Conservation (phyloP, 2,888 invertebrate species). For the Panopea generosa region DNA sequence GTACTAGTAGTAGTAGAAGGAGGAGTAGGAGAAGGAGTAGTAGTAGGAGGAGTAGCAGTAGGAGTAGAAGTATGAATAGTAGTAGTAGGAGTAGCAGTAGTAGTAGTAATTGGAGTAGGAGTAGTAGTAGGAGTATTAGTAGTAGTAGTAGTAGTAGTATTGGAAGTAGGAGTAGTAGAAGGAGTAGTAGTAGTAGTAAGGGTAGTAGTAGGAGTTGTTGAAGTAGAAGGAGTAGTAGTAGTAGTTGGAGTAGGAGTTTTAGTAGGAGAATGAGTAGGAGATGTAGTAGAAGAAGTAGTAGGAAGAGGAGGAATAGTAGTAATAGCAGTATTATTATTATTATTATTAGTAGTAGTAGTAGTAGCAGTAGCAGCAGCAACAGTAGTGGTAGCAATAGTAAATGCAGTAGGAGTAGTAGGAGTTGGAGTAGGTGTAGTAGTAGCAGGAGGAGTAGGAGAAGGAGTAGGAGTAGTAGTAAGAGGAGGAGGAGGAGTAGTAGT, state of each 20-base stretch:
- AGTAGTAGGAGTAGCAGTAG: not conserved
- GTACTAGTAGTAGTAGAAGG: conserved; percentile 6
- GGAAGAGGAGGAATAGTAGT: not conserved
- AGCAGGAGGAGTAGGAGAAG: not conserved
- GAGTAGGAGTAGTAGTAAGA: conserved; percentile 1
- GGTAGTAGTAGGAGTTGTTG: conserved; percentile 2
- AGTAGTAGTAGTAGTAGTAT: conserved; percentile 1
- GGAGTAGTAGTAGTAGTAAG: conserved; percentile 1
- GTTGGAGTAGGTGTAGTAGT: not conserved
- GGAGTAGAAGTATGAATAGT: not conserved
- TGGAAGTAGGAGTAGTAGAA: conserved; percentile 1
- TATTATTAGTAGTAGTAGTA: conserved; percentile 8
- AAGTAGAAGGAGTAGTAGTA: not conserved
- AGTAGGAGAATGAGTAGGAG: conserved; percentile 1
- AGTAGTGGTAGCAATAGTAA: conserved; percentile 4
- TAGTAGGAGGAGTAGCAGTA: not conserved
- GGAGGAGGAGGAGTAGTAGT: conserved; percentile 20
- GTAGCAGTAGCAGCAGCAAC: not conserved
- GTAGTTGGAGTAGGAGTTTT: not conserved
- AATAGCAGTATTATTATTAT: not conserved
- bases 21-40: conserved; percentile 2
- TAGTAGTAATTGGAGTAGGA: not conserved
- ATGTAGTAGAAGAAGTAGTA: not conserved
- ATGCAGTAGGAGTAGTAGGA: not conserved
- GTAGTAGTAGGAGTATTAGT: conserved; percentile 2